Percentiles rank a stretch among this genome's conserved stretches.
These are phyloP conservation scores for Nesoenas mayeri DNA, from an alignment of 2,113 vertebrate genomes.

Conservation along the genomic window DNA sequence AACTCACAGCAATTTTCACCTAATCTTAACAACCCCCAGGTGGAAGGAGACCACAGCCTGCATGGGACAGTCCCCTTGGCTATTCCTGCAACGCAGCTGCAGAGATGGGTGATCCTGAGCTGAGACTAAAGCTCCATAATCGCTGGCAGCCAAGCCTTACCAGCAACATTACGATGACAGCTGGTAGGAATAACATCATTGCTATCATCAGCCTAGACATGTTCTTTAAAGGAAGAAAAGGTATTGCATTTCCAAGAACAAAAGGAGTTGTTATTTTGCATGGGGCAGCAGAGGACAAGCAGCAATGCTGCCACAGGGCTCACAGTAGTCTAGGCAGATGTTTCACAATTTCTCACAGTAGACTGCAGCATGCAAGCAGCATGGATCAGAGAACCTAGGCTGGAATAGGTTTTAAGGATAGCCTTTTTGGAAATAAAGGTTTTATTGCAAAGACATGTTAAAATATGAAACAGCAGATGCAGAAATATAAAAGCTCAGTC, in stretches of 20 bases:
- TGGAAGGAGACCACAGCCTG: background rate
- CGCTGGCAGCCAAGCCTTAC: background rate
- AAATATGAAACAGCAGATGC: background rate
- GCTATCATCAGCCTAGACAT: background rate
- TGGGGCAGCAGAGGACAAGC: background rate
- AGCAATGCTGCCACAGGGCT: background rate
- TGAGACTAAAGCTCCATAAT: background rate
- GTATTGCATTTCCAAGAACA: background rate
- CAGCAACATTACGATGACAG: background rate
- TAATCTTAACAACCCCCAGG: background rate
- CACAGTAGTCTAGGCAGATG: rapidly evolving
- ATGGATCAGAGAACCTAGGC: background rate
- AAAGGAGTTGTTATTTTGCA: background rate
- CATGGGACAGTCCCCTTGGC: background rate
- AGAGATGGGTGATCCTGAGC: background rate
- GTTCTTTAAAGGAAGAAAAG: background rate
- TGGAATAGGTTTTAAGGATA: background rate
- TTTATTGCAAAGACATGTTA: background rate
- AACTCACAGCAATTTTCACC: background rate
- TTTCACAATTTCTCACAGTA: background rate
- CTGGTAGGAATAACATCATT: background rate
- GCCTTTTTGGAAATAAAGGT: background rate
- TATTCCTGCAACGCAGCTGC: background rate
- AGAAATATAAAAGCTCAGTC: background rate
- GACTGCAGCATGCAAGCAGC: background rate